phyloP scores from a whole-genome alignment of 2,888 invertebrate species.

The Vesta saturnalis region DNA sequence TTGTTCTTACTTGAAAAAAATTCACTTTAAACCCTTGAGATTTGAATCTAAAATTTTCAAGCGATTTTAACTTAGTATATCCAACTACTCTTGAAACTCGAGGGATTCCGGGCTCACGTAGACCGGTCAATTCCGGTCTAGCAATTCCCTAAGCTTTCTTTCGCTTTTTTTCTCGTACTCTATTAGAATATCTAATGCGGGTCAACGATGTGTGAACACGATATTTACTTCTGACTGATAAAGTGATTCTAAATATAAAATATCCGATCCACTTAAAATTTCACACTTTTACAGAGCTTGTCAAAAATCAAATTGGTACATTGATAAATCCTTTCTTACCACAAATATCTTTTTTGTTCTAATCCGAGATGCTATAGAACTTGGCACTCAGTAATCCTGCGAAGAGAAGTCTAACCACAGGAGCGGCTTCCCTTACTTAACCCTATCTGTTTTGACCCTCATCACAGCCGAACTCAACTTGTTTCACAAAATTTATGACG shows the following conservation, averaged over 20 bases:
- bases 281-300: neutral
- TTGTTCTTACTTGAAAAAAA: neutral
- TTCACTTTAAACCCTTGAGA: constrained; percentile 6
- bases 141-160: constrained; percentile 50
- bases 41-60: constrained; percentile 16
- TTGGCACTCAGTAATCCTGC: constrained; percentile 35
- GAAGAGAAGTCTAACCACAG: constrained; percentile 28
- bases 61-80: constrained; percentile 32
- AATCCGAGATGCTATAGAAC: constrained; percentile 26
- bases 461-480: constrained; percentile 33
- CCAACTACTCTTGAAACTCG: constrained; percentile 46
- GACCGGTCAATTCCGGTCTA: constrained; percentile 52
- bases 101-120: constrained; percentile 50
- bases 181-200: constrained; percentile 53
- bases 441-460: constrained; percentile 33
- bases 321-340: constrained; percentile 16
- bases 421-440: constrained; percentile 30
- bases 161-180: constrained; percentile 52
- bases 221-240: constrained; percentile 30
- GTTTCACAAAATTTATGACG: constrained; percentile 31
- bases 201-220: constrained; percentile 52
- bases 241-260: constrained; percentile 11
- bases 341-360: constrained; percentile 24
- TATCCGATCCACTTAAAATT: neutral
- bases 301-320: neutral